A percentile compares a stretch with the other conserved stretches of the same genome.
phyloP scores from a whole-genome alignment of 1,140 invertebrate genomes.

The Bilobella aurantiaca region DNA sequence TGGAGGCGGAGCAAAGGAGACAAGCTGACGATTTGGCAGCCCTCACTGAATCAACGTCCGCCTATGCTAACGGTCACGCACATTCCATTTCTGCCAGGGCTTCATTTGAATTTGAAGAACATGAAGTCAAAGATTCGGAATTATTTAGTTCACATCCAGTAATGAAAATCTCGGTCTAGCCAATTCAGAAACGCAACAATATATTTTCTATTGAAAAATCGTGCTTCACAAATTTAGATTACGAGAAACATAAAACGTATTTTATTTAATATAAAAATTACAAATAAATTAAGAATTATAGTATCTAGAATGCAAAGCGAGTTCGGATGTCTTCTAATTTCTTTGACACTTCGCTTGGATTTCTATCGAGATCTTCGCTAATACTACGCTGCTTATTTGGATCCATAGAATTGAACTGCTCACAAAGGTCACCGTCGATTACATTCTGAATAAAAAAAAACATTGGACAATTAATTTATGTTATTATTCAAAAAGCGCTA shows the following conservation, averaged over 20 bases:
- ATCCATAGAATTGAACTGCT: slow-evolving; percentile 96
- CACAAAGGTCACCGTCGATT: slow-evolving; percentile 96
- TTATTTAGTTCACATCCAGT: too few species aligned
- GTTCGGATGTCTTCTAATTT: slow-evolving; percentile 89
- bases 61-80: too few species aligned
- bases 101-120: too few species aligned
- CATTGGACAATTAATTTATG: neutral
- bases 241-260: too few species aligned
- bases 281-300: neutral
- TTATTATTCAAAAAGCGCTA: neutral
- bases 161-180: too few species aligned
- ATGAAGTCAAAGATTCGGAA: too few species aligned
- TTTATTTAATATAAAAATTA: neutral
- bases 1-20: neutral
- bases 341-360: slow-evolving; percentile 90
- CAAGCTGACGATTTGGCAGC: too few species aligned
- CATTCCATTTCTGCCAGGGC: too few species aligned
- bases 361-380: slow-evolving; percentile 83
- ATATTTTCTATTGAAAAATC: too few species aligned
- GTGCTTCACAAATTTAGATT: too few species aligned
- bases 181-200: too few species aligned
- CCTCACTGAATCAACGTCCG: too few species aligned
- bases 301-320: slow-evolving; percentile 77
- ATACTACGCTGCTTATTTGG: slow-evolving; percentile 87
- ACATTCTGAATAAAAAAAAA: slow-evolving; percentile 63